Evolutionary conservation across 2,888 invertebrate species (phyloP).

Genomic region (Ichneumon xanthorius): DNA sequence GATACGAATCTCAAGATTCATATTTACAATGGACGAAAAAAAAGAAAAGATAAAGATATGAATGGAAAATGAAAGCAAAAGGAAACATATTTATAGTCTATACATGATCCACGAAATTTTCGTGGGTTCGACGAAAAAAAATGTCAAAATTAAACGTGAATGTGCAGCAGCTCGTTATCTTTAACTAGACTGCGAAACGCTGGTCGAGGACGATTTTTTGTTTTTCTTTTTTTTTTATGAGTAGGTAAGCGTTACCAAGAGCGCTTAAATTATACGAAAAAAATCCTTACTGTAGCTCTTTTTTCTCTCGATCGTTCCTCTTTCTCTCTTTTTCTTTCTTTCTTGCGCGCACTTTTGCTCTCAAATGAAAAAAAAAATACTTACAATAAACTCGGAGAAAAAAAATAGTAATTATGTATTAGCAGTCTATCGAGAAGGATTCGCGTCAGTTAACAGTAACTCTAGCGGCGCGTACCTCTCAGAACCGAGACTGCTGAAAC

Average conservation of each 20-base stretch:
- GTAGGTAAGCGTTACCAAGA: conserved; percentile 54
- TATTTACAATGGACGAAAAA: conserved; percentile 60
- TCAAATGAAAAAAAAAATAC: conserved; percentile 56
- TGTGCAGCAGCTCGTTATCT: conserved; percentile 67
- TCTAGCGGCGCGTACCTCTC: conserved; percentile 79
- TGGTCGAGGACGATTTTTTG: conserved; percentile 64
- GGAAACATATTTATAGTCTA: conserved; percentile 52
- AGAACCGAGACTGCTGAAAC: conserved; percentile 77
- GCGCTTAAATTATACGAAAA: conserved; percentile 70
- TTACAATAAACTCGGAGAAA: conserved; percentile 64
- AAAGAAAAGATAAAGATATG: conserved; percentile 20
- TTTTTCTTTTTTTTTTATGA: conserved; percentile 37
- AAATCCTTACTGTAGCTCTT: conserved; percentile 36
- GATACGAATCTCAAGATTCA: conserved; percentile 66
- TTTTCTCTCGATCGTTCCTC: conserved; percentile 52
- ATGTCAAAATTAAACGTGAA: conserved; percentile 38
- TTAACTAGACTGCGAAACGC: conserved; percentile 71
- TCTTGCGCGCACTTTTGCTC: conserved; percentile 41
- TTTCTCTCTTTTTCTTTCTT: conserved; percentile 27
- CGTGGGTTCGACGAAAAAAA: conserved; percentile 27
- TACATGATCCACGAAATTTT: conserved; percentile 45
- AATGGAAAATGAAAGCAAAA: conserved; percentile 12
- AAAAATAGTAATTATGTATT: conserved; percentile 53
- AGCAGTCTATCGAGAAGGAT: conserved; percentile 81
- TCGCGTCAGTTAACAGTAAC: conserved; percentile 80